A percentile compares a stretch with the other conserved stretches of the same genome.
These are phyloP conservation scores for Adrianichthys oophorus DNA, from an alignment of 2,797 vertebrate species.

Conservation along the genomic window DNA sequence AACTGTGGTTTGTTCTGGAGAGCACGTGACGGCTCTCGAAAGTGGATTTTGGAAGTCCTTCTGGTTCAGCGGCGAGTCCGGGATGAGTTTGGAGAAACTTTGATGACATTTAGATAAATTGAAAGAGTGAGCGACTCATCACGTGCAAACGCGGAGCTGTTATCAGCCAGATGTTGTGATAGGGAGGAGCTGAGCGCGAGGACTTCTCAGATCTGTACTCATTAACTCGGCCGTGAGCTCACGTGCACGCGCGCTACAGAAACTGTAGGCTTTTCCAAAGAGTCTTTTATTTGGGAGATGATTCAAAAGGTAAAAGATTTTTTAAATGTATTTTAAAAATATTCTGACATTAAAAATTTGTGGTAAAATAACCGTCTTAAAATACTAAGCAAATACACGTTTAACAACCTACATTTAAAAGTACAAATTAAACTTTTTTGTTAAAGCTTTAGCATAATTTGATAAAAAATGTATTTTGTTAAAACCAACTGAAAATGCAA, in stretches of 20 bases:
- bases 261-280: too few species aligned
- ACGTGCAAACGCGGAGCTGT: slow-evolving; percentile 37
- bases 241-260: neutral
- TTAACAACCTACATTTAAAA: too few species aligned
- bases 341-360: neutral
- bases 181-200: neutral
- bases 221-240: neutral
- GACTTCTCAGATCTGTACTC: neutral
- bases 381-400: neutral
- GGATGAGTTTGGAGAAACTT: neutral
- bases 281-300: neutral
- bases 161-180: slow-evolving; percentile 36
- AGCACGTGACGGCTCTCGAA: neutral
- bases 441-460: too few species aligned
- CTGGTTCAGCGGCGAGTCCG: too few species aligned
- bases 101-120: neutral
- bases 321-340: neutral
- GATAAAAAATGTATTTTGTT: too few species aligned
- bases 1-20: neutral
- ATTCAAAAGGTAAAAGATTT: neutral
- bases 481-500: too few species aligned
- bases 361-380: neutral
- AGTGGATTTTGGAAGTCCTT: neutral
- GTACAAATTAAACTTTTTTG: too few species aligned
- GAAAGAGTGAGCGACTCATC: slow-evolving; percentile 33